Base-by-base conservation (phyloP, 2,113 vertebrate genomes). In the Onychorhynchus coronatus region DNA sequence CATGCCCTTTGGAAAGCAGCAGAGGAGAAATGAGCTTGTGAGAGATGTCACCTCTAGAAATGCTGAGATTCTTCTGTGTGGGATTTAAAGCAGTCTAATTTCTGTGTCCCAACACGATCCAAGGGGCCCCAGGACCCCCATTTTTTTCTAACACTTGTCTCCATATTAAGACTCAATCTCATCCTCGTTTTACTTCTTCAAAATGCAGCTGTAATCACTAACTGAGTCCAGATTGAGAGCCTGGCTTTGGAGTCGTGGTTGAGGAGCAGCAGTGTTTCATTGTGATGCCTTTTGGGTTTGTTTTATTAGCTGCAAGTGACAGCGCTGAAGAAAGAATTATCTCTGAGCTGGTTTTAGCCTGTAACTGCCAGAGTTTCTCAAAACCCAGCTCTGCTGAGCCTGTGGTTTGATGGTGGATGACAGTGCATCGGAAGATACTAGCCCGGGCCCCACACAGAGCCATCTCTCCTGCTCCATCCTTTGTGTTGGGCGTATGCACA, bases 391-490 rank as follows among this genome's bases (percentile, higher is more conserved):
- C 66, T 92, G 0, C 76, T 15, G 90, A 91, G 91, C 70, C 56
- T 47, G 74, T 70, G 76, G 87, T 88, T 80, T 91, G 70, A 58
- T 78, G 11, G 2, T 79, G 91, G 74, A 53, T 94, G 91, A 71
- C 67, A 89, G 74, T 35, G 91, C 96, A 97, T 96, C 91, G 94
- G 97, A 95, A 97, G 95, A 97, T 97, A 97, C 96, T 96, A 92
- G 77, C 66, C 41, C 61, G 3, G 33, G 89, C 39, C 50, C 74
- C 81, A 47, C 0, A 8, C 81, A 74, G 86, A 75, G 63, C 70
- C 93, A 68, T 75, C 80, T 88, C 77, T 92, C 88, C 82, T 79
- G 76, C 93, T 91, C 87, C 81, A 35, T 92, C 35, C 95, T 92
- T 94, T 97, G 56, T 67, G 89, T 89, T 91, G 87, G 62, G 46